These are phyloP conservation scores for Ectropis crepuscularia DNA, from an alignment of 2,888 invertebrate species.

Conservation along the genomic window DNA sequence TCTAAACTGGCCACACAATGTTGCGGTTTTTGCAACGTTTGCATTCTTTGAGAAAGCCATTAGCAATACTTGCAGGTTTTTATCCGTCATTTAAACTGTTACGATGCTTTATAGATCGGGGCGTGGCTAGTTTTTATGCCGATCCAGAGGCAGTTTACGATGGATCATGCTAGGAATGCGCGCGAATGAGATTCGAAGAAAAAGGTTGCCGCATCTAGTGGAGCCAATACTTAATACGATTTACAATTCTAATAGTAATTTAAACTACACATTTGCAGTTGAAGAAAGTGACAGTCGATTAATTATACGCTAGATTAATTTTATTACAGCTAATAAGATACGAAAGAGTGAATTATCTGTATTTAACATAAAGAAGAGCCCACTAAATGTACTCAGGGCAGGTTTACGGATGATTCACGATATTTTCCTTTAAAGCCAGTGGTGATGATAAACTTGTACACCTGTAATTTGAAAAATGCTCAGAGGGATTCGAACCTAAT, in stretches of 20 bases:
- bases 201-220: slow-evolving; percentile 35
- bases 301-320: slow-evolving; percentile 28
- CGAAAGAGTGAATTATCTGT: slow-evolving; percentile 21
- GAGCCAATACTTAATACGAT: slow-evolving; percentile 34
- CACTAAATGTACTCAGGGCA: no score
- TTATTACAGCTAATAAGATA: slow-evolving; percentile 26
- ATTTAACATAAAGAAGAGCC: no score
- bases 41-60: slow-evolving; percentile 55
- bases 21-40: slow-evolving; percentile 27
- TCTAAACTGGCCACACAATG: slow-evolving; percentile 30
- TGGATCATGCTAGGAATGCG: slow-evolving; percentile 60
- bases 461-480: no score
- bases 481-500: no score
- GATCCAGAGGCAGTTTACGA: slow-evolving; percentile 47
- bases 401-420: no score
- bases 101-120: slow-evolving; percentile 56
- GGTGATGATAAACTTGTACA: no score
- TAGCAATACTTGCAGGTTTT: slow-evolving; percentile 55
- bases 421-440: no score
- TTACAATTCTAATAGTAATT: slow-evolving; percentile 42
- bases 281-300: slow-evolving; percentile 31
- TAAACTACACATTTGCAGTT: slow-evolving; percentile 29
- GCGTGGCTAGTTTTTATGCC: slow-evolving; percentile 61
- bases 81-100: slow-evolving; percentile 52
- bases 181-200: slow-evolving; percentile 50